Evolutionary conservation across 2,113 vertebrate genomes (phyloP).

Genomic region (Enhydra lutris): DNA sequence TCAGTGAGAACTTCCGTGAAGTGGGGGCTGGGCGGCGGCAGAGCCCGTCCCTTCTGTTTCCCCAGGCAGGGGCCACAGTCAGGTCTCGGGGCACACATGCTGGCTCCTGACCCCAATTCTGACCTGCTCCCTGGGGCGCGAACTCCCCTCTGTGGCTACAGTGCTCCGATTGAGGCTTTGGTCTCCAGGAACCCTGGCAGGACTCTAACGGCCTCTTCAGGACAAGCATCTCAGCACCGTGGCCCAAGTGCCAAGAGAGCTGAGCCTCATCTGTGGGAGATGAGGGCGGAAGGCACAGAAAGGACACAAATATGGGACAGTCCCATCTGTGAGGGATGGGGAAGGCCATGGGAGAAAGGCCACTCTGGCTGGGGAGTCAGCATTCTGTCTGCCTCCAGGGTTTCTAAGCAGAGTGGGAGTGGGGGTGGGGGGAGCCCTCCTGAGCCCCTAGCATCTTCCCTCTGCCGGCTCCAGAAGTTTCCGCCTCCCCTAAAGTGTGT

Average conservation of each 20-base stretch:
- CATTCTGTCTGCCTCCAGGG: neutral
- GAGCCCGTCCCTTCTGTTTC: neutral
- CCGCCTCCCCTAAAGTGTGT: neutral
- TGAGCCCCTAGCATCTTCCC: neutral
- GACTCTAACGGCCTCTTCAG: neutral
- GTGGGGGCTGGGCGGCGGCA: neutral
- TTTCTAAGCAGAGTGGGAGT: neutral
- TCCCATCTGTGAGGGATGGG: neutral
- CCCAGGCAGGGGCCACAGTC: neutral
- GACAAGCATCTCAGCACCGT: neutral
- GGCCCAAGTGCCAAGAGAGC: neutral
- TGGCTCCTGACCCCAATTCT: neutral
- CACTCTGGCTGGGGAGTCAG: too few species aligned
- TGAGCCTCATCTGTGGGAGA: neutral
- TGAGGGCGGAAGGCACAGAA: neutral
- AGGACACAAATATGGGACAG: neutral
- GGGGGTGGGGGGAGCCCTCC: rapidly evolving
- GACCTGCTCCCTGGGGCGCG: neutral
- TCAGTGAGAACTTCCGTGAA: rapidly evolving
- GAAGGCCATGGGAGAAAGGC: neutral
- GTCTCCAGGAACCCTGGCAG: neutral
- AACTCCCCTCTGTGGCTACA: neutral
- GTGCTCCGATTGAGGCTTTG: neutral
- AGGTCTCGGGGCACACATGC: neutral
- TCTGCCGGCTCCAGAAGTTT: neutral